Evolutionary conservation across 2,797 vertebrate genomes (phyloP), one percentile per base, ranked within the genome.

Genomic region (Ispidina picta): DNA sequence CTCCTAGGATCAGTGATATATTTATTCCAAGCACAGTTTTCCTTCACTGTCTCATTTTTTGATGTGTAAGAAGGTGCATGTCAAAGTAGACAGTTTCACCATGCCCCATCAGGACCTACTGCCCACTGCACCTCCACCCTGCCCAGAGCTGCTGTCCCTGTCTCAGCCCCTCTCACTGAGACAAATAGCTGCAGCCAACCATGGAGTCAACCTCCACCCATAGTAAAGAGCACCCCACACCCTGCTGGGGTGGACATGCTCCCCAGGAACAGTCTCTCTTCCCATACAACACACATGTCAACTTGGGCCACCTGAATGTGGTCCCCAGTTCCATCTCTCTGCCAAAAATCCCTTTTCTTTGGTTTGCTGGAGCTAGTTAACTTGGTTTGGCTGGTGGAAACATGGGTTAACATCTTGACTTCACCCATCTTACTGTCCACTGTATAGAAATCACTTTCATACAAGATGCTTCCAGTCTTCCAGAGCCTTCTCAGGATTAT

Each of bases 11-110:
- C 78, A 49, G 43, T 8, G 41, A 22, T 84, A 13, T 80, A 52
- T 90, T 91, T 95, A 95, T 95, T 94, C 89, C 80, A 80, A 48
- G 64, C 87, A 88, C 63, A 31, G 31, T 44, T 88, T 92, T 35
- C 46, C 41, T 76, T 39, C 3, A 0, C 54, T 65, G 71, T 44
- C 68, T 88, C 35, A 10, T 43, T 65, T 77, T 91, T 92, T 91
- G 85, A 86, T 82, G 69, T 87, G 58, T 26, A 75, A 23, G 76
- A 60, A 92, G 70, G 29, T 33, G 18, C 60, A 28, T 0, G 7
- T 39, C 48, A 58, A 49, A 79, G 49, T 10, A 74, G 89, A 43
- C 11, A 35, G 43, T 39, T 88, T 20, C 64, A 51, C 62, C 12
- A 8, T 3, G 2, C 52, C 52, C 56, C 10, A 7, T 31, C 33